phyloP scores from a whole-genome alignment of 2,797 vertebrate species.

The Buphagus erythrorhynchus region DNA sequence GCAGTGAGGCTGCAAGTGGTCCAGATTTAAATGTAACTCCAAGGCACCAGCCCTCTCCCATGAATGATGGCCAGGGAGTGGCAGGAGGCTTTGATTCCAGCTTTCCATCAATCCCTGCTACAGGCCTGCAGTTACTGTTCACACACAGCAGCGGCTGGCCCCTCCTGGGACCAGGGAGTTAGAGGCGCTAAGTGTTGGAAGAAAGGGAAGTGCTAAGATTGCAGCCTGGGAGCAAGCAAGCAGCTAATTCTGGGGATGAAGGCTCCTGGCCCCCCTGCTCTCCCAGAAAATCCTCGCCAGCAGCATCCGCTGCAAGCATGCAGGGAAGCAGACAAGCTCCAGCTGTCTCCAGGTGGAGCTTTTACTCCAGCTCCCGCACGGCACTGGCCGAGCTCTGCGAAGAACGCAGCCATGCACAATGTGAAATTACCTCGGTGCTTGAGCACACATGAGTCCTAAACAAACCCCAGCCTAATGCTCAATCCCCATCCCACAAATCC shows the following conservation, averaged over 20 bases:
- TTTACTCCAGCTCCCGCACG: conserved; percentile 59
- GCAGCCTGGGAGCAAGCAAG: background rate
- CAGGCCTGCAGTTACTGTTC: background rate
- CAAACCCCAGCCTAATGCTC: conserved; percentile 32
- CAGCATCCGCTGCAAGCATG: background rate
- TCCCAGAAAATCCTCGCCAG: background rate
- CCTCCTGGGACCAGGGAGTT: accelerated
- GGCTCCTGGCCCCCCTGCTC: background rate
- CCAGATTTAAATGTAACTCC: background rate
- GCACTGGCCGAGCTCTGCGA: background rate
- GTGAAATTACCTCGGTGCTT: background rate
- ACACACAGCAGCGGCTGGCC: accelerated
- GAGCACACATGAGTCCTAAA: conserved; percentile 48
- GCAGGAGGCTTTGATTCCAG: background rate
- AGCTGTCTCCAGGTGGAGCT: conserved; percentile 73
- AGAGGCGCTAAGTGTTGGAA: background rate
- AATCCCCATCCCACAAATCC: conserved; percentile 37
- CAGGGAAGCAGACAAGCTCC: background rate
- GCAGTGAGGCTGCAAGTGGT: accelerated
- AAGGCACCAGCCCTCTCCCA: background rate
- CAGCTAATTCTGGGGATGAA: background rate
- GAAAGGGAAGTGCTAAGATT: background rate
- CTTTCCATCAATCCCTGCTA: background rate
- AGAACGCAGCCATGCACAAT: background rate
- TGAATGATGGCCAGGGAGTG: background rate